Base-by-base conservation (phyloP, 1,140 invertebrate species). In the Euschistus heros region DNA sequence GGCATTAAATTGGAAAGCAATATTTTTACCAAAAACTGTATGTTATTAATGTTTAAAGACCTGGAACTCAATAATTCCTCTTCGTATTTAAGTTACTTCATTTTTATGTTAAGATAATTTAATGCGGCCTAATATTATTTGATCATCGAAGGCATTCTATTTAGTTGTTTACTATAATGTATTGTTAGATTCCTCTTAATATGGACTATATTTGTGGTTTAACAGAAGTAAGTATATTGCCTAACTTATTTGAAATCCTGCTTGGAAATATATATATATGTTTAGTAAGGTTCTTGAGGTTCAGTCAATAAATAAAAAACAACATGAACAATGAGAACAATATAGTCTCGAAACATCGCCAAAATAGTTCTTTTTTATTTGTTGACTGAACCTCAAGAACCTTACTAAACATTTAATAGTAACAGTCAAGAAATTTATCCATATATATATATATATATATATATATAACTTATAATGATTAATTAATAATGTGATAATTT, bases 1-100 rank as follows among this genome's bases (percentile, higher is more conserved):
- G 20, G 54, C 54, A 57, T 57, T 57, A 57, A 57, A 57, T 57
- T 20, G 5, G 18, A 57, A 57, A 57, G 54, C 54, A 57, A 57
- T 57, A 57, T 26, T 24, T 57, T 22, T 57, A 57, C 18, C 24
- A 57, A 50, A 50, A 37, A 37, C 33, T 13, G 13, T 37, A 37
- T 50, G 47, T 50, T 18, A 50, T 17, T 50, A 50, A 50, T 50
- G 22, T 50, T 37, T 47, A 50, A 20, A 20, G 47, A 22, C 47
- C n/a, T 50, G n/a, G 22, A 18, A 50, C 22, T 8, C 22, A n/a
- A 50, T 50, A 20, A 50, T 20, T 50, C 22, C 47, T 22, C 10
- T 50, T 50, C 14, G 5, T 20, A 20, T 50, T 4, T 50, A 50
- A 20, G 47, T 50, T 20, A 50, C n/a, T 20, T 57, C 24, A 10